Evolutionary conservation across 2,888 invertebrate genomes (phyloP).

Genomic region (Autographa gamma): DNA sequence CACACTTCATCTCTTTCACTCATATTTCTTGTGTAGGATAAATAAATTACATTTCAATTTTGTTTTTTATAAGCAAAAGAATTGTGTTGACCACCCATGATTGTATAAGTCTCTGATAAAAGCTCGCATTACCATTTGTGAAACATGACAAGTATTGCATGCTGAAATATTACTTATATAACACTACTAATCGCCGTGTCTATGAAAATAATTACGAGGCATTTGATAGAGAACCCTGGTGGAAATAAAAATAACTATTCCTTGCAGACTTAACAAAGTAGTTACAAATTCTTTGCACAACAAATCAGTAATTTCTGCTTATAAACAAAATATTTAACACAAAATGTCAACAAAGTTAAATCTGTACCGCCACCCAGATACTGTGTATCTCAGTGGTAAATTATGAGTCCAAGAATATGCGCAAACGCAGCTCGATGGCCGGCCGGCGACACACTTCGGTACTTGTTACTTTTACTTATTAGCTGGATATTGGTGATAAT

Average conservation of each 20-base stretch:
- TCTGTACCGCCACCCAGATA: neutral
- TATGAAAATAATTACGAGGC: no score
- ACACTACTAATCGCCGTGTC: no score
- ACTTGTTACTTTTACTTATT: conserved; percentile 57
- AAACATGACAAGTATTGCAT: no score
- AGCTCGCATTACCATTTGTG: no score
- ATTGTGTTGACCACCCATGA: neutral
- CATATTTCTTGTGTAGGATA: neutral
- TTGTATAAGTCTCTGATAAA: neutral
- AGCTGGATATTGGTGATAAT: conserved; percentile 46
- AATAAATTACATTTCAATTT: neutral
- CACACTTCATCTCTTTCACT: neutral
- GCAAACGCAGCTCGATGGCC: conserved; percentile 19
- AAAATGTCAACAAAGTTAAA: no score
- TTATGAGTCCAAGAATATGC: conserved; percentile 31
- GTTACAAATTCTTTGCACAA: no score
- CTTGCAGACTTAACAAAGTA: no score
- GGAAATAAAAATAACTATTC: no score
- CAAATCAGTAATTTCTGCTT: no score
- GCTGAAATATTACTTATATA: no score
- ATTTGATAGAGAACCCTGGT: no score
- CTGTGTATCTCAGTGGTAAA: conserved; percentile 25
- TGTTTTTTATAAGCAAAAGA: neutral
- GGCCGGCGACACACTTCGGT: conserved; percentile 40
- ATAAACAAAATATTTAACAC: no score